These are phyloP conservation scores for Diuraphis noxia DNA, from an alignment of 1,140 invertebrate genomes.

Conservation along the genomic window DNA sequence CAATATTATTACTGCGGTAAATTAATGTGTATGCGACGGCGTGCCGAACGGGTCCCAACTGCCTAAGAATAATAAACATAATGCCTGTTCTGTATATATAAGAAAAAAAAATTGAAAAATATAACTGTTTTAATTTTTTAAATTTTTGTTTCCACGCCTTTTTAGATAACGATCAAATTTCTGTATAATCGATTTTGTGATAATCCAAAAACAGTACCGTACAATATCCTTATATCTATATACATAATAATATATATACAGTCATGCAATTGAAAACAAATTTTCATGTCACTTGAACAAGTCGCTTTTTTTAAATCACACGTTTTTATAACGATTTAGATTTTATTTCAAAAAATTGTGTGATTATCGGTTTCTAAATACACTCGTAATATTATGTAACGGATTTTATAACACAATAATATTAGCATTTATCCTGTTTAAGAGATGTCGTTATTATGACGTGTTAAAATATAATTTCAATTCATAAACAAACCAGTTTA, in stretches of 20 bases:
- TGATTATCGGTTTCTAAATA: neutral
- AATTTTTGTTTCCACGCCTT: neutral
- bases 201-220: neutral
- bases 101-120: neutral
- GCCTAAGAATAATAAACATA: neutral
- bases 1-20: neutral
- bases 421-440: neutral
- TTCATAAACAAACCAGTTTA: neutral
- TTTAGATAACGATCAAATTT: neutral
- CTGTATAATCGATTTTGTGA: neutral
- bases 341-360: neutral
- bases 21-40: neutral
- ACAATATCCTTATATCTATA: neutral
- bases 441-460: neutral
- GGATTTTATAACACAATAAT: neutral
- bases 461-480: neutral
- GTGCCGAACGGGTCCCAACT: neutral
- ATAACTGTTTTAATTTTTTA: neutral
- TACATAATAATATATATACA: no score
- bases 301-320: neutral
- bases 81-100: no score
- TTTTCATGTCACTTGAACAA: neutral
- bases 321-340: neutral
- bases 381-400: neutral
- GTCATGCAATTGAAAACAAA: no score